Conservation (phyloP, 2,797 vertebrate species). For the Hoplostethus mediterraneus region DNA sequence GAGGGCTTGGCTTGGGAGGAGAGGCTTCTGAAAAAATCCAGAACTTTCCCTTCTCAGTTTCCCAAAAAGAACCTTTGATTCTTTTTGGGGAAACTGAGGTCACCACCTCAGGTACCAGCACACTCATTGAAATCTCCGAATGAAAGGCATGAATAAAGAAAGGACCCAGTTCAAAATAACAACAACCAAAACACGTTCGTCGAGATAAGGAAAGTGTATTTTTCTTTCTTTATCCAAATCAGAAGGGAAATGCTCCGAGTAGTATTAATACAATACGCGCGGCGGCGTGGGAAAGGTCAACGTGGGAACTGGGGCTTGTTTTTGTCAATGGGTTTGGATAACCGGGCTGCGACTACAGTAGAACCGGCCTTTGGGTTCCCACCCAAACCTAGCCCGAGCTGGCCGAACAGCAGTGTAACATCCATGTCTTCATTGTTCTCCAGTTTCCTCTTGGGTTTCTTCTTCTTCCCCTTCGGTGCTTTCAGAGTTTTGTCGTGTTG, state of each 20-base stretch:
- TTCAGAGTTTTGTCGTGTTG: conserved; percentile 66
- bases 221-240: conserved; percentile 34
- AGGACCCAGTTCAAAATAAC: conserved; percentile 56
- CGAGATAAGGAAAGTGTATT: conserved; percentile 64
- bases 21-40: neutral
- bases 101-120: neutral
- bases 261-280: conserved; percentile 70
- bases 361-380: conserved; percentile 64
- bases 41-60: too few species aligned
- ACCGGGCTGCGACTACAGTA: conserved; percentile 44
- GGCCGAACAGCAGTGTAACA: conserved; percentile 54
- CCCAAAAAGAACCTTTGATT: too few species aligned
- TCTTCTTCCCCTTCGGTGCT: conserved; percentile 40
- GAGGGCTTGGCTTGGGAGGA: too few species aligned
- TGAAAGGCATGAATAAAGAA: conserved; percentile 48
- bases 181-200: conserved; percentile 46
- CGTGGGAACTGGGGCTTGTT: conserved; percentile 75
- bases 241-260: conserved; percentile 61
- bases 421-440: conserved; percentile 82
- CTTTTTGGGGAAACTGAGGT: neutral
- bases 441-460: conserved; percentile 76
- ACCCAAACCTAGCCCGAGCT: conserved; percentile 57
- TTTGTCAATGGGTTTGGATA: conserved; percentile 68
- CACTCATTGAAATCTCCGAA: conserved; percentile 7
- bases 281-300: conserved; percentile 77